Evolutionary conservation across 2,113 vertebrate species (phyloP), one percentile per base, ranked within the genome.

Genomic region (Speoplatyrhinus poulsoni): DNA sequence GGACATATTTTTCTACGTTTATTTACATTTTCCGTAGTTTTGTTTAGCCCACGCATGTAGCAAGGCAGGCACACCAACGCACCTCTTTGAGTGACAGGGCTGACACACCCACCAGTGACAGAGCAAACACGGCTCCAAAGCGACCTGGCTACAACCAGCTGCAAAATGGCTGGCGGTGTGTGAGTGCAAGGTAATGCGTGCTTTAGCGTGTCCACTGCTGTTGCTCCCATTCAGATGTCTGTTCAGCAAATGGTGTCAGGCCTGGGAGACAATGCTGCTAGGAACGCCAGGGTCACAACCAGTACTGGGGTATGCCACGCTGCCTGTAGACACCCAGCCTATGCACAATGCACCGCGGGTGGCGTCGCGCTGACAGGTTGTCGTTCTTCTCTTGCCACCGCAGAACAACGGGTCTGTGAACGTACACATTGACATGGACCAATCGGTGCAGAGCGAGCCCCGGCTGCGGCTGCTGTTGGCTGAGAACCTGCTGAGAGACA

Each of bases 371-470:
- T 65, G 17, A 9, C 57, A 63, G 26, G 67, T 53, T 36, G 3
- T 49, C 17, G 12, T 6, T 26, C 19, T 69, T 58, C 32, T 62
- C 15, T 46, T 47, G 53, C 11, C 41, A 0, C 84, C 76, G n/a
- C 78, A 94, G 93, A 92, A 82, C 79, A 93, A 93, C 36, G 94
- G 95, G 50, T 94, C 94, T 17, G 93, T 96, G 82, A 95, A 96
- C 65, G 93, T 96, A 74, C 95, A 95, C 89, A 95, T 96, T 60
- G 95, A 96, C 79, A 91, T 97, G 95, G 95, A 96, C 80, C 93
- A 93, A 55, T 88, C 90, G 1, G 80, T 93, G 36, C 88, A 96
- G 91, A 96, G 96, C 12, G 96, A 96, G 75, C 94, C 96, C 0
- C 89, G 96, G n/a, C 91, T 96, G 36, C 90, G 96, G 67, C 92